phyloP scores from a whole-genome alignment of 2,113 vertebrate genomes.

The Canis aureus region DNA sequence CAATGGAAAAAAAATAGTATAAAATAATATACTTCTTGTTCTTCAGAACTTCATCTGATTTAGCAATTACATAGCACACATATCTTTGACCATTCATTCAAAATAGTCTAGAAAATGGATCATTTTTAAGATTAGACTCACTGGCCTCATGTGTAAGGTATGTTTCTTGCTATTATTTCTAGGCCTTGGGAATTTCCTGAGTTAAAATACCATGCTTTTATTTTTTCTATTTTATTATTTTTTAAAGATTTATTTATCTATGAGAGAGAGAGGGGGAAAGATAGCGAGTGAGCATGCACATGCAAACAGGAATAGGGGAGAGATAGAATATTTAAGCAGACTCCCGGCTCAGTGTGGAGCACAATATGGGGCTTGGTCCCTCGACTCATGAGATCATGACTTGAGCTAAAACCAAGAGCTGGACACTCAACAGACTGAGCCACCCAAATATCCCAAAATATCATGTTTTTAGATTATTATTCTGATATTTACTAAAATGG shows the following conservation, averaged over 20 bases:
- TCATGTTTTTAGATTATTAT: neutral
- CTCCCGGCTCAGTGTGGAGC: neutral
- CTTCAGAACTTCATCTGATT: neutral
- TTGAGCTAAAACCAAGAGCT: neutral
- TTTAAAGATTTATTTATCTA: neutral
- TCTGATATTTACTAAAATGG: constrained; percentile 8
- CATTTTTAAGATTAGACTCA: neutral
- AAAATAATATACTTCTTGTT: neutral
- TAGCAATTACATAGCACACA: neutral
- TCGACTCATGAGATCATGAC: neutral
- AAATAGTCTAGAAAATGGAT: neutral
- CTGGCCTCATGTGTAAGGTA: neutral
- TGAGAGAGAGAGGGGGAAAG: neutral
- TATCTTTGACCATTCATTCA: neutral
- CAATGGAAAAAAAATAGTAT: neutral
- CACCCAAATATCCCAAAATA: neutral
- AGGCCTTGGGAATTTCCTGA: neutral
- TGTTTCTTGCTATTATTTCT: neutral
- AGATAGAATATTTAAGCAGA: neutral
- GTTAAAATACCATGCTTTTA: neutral
- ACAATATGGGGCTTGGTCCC: neutral
- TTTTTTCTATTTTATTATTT: neutral
- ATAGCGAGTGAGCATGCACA: neutral
- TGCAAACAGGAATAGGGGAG: neutral
- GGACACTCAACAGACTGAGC: neutral